phyloP scores from a whole-genome alignment of 1,140 invertebrate genomes.

The Drosophila carrolli region DNA sequence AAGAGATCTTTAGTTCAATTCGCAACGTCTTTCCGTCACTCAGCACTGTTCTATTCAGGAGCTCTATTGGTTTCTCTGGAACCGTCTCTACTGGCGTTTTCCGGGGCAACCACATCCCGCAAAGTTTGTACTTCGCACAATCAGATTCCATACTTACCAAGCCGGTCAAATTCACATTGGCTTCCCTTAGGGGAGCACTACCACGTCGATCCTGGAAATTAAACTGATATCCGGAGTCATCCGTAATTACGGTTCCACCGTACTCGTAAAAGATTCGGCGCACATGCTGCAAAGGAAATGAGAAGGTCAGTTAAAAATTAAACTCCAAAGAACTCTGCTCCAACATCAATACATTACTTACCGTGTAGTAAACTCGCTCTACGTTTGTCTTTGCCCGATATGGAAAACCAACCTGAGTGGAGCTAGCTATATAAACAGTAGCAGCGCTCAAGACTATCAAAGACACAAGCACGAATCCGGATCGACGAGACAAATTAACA shows the following conservation, averaged over 20 bases:
- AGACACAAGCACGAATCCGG: constrained; percentile 45
- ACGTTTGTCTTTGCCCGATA: constrained; percentile 89
- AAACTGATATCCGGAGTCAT: constrained; percentile 89
- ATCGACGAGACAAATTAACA: constrained; percentile 60
- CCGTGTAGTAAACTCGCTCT: constrained; percentile 88
- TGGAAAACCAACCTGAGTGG: constrained; percentile 91
- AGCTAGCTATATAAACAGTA: constrained; percentile 86
- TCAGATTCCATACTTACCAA: constrained; percentile 86
- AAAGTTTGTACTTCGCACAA: constrained; percentile 88
- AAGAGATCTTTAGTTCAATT: constrained; percentile 80
- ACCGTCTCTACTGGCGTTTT: background rate
- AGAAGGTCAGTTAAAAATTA: too few species aligned
- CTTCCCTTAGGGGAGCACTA: constrained; percentile 86
- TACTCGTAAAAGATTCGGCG: constrained; percentile 87
- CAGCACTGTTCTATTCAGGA: constrained; percentile 29
- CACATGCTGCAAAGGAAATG: constrained; percentile 85
- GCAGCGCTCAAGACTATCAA: constrained; percentile 85
- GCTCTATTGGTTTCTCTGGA: constrained; percentile 11
- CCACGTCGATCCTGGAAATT: constrained; percentile 90
- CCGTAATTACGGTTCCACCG: constrained; percentile 85
- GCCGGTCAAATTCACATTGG: constrained; percentile 83
- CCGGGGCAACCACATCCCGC: constrained; percentile 86
- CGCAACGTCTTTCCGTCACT: constrained; percentile 21
- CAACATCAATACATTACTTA: too few species aligned
- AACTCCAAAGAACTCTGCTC: too few species aligned